Percentiles rank a stretch among this genome's conserved stretches.
These are phyloP conservation scores for Notamacropus eugenii DNA, from an alignment of 2,797 vertebrate genomes.

Conservation along the genomic window DNA sequence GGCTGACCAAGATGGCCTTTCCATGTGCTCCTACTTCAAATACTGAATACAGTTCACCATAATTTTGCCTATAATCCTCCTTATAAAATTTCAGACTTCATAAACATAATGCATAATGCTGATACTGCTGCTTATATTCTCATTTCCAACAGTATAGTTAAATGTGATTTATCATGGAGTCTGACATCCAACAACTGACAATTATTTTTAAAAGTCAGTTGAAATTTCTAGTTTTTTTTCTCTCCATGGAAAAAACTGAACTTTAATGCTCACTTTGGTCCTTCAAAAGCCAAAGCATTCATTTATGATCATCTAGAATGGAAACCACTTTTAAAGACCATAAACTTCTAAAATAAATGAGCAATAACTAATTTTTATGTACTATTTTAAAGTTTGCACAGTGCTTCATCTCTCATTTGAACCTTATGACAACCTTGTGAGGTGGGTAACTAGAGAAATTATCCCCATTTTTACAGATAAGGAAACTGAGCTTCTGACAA, in stretches of 20 bases:
- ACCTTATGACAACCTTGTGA: neutral
- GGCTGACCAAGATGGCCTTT: neutral
- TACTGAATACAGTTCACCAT: neutral
- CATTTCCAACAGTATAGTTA: constrained; percentile 29
- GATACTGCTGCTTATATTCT: neutral
- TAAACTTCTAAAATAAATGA: neutral
- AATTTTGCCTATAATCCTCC: neutral
- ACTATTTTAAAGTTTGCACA: neutral
- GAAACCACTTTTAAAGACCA: neutral
- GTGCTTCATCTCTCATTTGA: neutral
- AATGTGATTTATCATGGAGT: neutral
- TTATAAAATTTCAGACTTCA: neutral
- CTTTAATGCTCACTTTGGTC: neutral
- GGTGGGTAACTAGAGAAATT: neutral
- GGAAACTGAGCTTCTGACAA: neutral
- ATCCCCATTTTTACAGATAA: neutral
- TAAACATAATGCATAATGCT: neutral
- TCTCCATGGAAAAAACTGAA: neutral
- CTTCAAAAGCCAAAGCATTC: neutral
- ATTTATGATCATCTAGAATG: neutral
- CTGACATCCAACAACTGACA: neutral
- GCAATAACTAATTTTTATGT: neutral
- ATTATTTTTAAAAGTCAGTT: constrained; percentile 1
- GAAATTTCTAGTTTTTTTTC: constrained; percentile 2
- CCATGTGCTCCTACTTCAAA: neutral